These are phyloP conservation scores for Octodonta nipae DNA, from an alignment of 2,888 invertebrate genomes.

Conservation along the genomic window DNA sequence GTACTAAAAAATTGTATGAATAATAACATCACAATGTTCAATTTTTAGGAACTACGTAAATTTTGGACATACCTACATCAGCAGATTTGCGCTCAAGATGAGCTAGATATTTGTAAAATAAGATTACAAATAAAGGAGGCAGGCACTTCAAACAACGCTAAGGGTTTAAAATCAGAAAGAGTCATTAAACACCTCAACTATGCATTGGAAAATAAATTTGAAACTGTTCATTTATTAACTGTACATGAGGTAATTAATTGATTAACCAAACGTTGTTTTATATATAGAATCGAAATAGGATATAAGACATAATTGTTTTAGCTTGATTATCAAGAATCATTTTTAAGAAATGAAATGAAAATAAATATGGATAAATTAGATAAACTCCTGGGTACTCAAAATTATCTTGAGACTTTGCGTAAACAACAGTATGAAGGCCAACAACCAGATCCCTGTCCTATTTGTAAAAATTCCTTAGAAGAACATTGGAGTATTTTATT, in stretches of 20 bases:
- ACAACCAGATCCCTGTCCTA: conserved; percentile 54
- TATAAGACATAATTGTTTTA: conserved; percentile 15
- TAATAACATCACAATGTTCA: background rate
- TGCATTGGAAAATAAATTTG: conserved; percentile 26
- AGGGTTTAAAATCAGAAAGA: conserved; percentile 7
- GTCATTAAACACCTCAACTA: conserved; percentile 29
- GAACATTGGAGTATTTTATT: conserved; percentile 54
- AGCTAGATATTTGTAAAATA: conserved; percentile 57
- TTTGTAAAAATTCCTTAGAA: conserved; percentile 49
- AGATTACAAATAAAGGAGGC: conserved; percentile 42
- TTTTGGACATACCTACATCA: conserved; percentile 33
- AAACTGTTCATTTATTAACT: conserved; percentile 32
- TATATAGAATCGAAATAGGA: too few species aligned
- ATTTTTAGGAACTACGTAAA: conserved; percentile 28
- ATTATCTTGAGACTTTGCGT: conserved; percentile 50
- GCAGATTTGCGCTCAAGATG: conserved; percentile 49
- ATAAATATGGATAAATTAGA: conserved; percentile 32
- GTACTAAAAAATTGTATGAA: conserved; percentile 4
- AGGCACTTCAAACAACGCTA: conserved; percentile 12
- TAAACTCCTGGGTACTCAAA: conserved; percentile 46
- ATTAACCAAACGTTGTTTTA: too few species aligned
- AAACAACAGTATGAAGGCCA: conserved; percentile 38
- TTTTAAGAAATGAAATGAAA: conserved; percentile 28
- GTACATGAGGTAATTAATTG: conserved; percentile 32
- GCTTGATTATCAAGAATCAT: conserved; percentile 26